Evolutionary conservation across 1,140 invertebrate genomes (phyloP), one percentile per base, ranked within the genome.

Genomic region (Ips typographus): DNA sequence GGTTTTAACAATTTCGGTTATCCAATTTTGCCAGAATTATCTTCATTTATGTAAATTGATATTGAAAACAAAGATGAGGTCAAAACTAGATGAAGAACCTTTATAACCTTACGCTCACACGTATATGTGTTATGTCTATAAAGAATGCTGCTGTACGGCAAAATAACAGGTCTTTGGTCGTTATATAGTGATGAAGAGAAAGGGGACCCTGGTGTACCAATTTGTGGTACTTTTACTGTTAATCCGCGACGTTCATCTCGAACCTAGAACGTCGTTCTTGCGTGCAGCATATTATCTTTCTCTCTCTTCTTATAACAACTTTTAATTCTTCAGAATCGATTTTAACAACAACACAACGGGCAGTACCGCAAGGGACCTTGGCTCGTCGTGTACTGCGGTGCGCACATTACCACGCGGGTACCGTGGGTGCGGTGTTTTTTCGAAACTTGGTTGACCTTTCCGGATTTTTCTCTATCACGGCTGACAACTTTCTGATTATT

Each of bases 171-270:
- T 64, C 61, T 64, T 64, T 40, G 53, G 41, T 40, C n/a, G 7
- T 51, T 64, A 22, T 22, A 22, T 40, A 53, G 41, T 37, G 38
- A 36, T 49, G 40, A 65, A 65, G 63, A 65, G 63, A 65, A 65
- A 65, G 63, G 63, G 38, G 40, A 42, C 61, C 22, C 22, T 22
- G 22, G 22, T 64, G 61, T 53, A 64, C 52, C 61, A 64, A 61
- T 44, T 61, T 40, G 47, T 64, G 61, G 49, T 53, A 65, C 63
- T 65, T 65, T 65, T 65, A 65, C 63, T 56, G 63, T 44, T 65
- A 56, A 65, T 55, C 41, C 42, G 44, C 49, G 63, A 65, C 63
- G 51, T 63, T 63, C 61, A 40, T 41, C 52, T 51, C 36, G 22
- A 62, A n/a, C 39, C 37, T 40, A 43, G 52, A 55, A 65, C 63